Base-by-base conservation (phyloP, 2,797 vertebrate species). In the Gambusia yucatana region DNA sequence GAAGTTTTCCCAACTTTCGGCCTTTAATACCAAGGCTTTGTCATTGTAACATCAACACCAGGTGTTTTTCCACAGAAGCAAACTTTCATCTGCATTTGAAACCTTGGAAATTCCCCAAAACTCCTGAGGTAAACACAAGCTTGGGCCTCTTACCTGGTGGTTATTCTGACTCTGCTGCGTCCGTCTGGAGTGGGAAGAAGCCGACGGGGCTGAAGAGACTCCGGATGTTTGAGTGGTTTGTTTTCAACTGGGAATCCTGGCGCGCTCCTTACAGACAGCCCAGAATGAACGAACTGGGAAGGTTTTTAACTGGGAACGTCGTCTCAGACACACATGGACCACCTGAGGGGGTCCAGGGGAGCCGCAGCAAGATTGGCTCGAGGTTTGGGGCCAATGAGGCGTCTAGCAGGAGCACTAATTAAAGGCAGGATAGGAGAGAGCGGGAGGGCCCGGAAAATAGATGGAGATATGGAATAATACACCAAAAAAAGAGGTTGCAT, bases 271-370 rank as follows among this genome's bases (percentile, higher is more conserved):
- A 88, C 85, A 88, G 88, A 92, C 88, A 93, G 91, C 59, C 81
- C 81, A 44, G 79, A 75, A 10, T 5, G 30, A 48, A 72, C 69
- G 78, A 65, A 61, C 46, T 46, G 14, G 41, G 48, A 81, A 3
- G 82, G 91, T 93, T 95, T 94, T 94, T 93, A 95, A 93, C 90
- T 13, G 22, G 78, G 79, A 73, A 72, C 48, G n/a, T 75, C 78
- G 36, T 80, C 79, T 63, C 76, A 50, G 50, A 70, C 63, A 59
- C 78, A 30, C 72, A 75, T 6, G 43, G 46, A 84, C 71, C 81
- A 91, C 86, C 89, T 85, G 88, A 85, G 80, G 92, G 87, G 90
- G 81, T 85, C 81, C 4, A 71, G 77, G 5, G 81, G 82, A 78
- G 72, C 81, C 72, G 73, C 83, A 48, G 81, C 74, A 16, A 69